Conservation (phyloP, 2,113 vertebrate species). For the Albula glossodonta region DNA sequence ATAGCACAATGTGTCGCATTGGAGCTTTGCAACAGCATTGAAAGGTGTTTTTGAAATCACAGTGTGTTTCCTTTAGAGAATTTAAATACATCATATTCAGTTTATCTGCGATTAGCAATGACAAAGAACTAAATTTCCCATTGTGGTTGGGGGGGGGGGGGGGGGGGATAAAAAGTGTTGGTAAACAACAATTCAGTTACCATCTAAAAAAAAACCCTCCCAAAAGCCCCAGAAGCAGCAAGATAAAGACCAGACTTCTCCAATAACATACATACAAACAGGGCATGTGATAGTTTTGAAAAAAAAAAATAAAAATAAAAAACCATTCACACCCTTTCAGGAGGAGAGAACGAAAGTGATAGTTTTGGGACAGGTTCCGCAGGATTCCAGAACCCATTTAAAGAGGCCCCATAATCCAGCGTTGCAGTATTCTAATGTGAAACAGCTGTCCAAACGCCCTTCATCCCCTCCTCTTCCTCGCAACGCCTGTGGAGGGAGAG, state of each 20-base stretch:
- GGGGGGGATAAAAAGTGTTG: neutral
- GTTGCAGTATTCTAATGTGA: neutral
- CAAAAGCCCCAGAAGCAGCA: neutral
- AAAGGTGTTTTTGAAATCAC: neutral
- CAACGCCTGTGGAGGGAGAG: neutral
- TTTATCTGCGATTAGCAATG: neutral
- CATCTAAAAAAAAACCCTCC: neutral
- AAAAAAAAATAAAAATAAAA: neutral
- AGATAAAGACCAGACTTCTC: neutral
- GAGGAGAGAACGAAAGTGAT: neutral
- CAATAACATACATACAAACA: neutral
- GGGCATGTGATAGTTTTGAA: neutral
- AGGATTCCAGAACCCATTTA: neutral
- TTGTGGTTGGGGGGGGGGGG: neutral
- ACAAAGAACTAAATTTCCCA: neutral
- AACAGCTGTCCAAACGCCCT: constrained; percentile 21
- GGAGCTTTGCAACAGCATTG: neutral
- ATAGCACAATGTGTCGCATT: neutral
- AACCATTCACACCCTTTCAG: neutral
- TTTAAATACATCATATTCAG: neutral
- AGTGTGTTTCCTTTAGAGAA: neutral
- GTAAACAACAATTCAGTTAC: neutral
- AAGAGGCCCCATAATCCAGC: neutral
- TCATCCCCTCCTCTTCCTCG: neutral
- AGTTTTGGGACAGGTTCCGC: neutral